Evolutionary conservation across 2,113 vertebrate species (phyloP).

Genomic region (Channa argus): DNA sequence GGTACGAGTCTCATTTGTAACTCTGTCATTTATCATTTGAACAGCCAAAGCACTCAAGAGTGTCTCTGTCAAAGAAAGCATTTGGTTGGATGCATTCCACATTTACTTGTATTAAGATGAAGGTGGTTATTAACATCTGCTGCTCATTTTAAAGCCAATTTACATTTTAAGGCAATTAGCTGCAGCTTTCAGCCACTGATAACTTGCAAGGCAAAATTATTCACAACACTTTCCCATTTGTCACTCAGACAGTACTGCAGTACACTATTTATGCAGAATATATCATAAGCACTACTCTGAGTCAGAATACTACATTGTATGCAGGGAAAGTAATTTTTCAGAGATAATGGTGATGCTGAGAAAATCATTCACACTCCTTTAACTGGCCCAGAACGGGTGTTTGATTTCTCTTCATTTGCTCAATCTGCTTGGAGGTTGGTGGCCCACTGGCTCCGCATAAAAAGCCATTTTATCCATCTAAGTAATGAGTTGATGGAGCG

Average conservation of each 20-base stretch:
- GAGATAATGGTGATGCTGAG: slow-evolving; percentile 4
- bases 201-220: slow-evolving; percentile 24
- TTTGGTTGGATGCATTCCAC: slow-evolving; percentile 10
- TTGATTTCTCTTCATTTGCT: slow-evolving; percentile 71
- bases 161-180: slow-evolving; percentile 62
- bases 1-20: slow-evolving; percentile 72
- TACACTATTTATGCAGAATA: background rate
- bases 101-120: slow-evolving; percentile 33
- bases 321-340: slow-evolving; percentile 20
- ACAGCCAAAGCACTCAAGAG: slow-evolving; percentile 3
- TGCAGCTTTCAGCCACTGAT: slow-evolving; percentile 44
- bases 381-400: slow-evolving; percentile 36
- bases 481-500: slow-evolving; percentile 78
- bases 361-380: slow-evolving; percentile 33
- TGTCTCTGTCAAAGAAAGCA: slow-evolving; percentile 4
- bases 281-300: background rate
- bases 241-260: slow-evolving; percentile 28
- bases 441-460: slow-evolving; percentile 56
- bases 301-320: slow-evolving; percentile 11
- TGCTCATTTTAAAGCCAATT: slow-evolving; percentile 57
- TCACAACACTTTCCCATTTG: slow-evolving; percentile 35
- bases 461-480: slow-evolving; percentile 72
- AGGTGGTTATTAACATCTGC: slow-evolving; percentile 41
- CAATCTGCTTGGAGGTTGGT: slow-evolving; percentile 48
- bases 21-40: slow-evolving; percentile 4